Base-by-base conservation (phyloP, 2,888 invertebrate species). In the Ophion costatus region DNA sequence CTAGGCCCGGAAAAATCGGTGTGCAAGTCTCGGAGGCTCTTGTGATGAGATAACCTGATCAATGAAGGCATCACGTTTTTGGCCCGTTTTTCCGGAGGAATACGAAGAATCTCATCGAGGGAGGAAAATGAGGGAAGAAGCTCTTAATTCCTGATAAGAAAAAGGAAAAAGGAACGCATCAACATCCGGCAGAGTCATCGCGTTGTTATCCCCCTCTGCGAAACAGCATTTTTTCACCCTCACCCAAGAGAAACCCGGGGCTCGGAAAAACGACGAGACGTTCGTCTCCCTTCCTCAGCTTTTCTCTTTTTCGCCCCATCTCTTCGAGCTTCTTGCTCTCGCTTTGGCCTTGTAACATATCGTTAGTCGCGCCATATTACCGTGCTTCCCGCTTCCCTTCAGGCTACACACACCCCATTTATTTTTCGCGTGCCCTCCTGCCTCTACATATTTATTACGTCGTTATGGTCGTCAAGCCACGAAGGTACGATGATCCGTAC, bases 391-490 rank as follows among this genome's bases (percentile, higher is more conserved):
- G 33, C 76, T 76, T 57, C 61, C 59, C 69, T 56, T 56, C 61
- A 38, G 64, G 17, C 20, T 59, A 45, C 57, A 14, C 67, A 76
- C 59, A 67, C 11, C 22, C 51, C 69, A 9, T 45, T 75, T 24
- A n/a, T 67, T 38, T 75, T 66, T 70, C 51, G 22, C 51, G 17
- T 59, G 29, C 66, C 56, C 75, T 73, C 45, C 57, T 64, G 45
- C 75, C 66, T 81, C 78, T 86, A 84, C 84, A 84, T 84, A 86
- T 86, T 86, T 82, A 84, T 86, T 84, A 79, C 76, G 61, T 82
- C 86, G 81, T 84, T 81, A 86, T 71, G 79, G 76, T 82, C 71
- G n/a, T 84, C 78, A 73, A 79, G 78, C 33, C 51, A 66, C 29
- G 38, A 71, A 74, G 66, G 64, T 67, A 74, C 69, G 51, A 73